Percentiles rank a stretch among this genome's conserved stretches.
Conservation (phyloP, 2,888 invertebrate genomes). For the Atherix ibis region DNA sequence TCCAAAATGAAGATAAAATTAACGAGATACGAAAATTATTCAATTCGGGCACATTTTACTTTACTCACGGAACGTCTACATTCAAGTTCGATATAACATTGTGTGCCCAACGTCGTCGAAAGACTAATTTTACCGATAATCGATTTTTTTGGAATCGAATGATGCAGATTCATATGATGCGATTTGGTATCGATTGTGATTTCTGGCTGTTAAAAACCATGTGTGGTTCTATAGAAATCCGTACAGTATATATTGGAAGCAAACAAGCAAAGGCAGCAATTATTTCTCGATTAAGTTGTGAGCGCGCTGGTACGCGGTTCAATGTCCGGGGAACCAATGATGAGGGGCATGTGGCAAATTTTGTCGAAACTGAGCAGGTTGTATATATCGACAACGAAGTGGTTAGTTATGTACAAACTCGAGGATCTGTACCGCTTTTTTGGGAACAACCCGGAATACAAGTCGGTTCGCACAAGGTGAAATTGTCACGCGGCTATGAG, state of each 20-base stretch:
- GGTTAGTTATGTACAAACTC: conserved; percentile 76
- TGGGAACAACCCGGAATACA: conserved; percentile 99
- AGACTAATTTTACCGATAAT: conserved; percentile 72
- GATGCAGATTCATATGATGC: conserved; percentile 80
- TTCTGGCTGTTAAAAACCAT: conserved; percentile 89
- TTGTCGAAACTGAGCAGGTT: conserved; percentile 99
- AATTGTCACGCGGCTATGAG: conserved; percentile 89
- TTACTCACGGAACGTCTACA: conserved; percentile 42
- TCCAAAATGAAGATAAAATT: conserved; percentile 44
- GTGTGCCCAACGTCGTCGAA: conserved; percentile 78
- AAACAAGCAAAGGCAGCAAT: conserved; percentile 89
- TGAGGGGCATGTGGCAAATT: conserved; percentile 98
- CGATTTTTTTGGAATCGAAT: conserved; percentile 98
- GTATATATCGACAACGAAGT: conserved; percentile 82
- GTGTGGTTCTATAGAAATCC: conserved; percentile 94
- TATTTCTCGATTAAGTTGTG: conserved; percentile 90
- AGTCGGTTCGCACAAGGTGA: conserved; percentile 97
- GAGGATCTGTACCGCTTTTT: conserved; percentile 95
- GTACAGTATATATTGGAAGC: conserved; percentile 95
- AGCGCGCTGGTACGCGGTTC: conserved; percentile 94
- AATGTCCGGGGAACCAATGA: conserved; percentile 99
- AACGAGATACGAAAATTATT: conserved; percentile 65
- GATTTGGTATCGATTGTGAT: conserved; percentile 79
- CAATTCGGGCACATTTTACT: conserved; percentile 98
- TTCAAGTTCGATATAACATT: conserved; percentile 75